These are phyloP conservation scores for Dynastes hyllus DNA, from an alignment of 2,888 invertebrate genomes.

Conservation along the genomic window DNA sequence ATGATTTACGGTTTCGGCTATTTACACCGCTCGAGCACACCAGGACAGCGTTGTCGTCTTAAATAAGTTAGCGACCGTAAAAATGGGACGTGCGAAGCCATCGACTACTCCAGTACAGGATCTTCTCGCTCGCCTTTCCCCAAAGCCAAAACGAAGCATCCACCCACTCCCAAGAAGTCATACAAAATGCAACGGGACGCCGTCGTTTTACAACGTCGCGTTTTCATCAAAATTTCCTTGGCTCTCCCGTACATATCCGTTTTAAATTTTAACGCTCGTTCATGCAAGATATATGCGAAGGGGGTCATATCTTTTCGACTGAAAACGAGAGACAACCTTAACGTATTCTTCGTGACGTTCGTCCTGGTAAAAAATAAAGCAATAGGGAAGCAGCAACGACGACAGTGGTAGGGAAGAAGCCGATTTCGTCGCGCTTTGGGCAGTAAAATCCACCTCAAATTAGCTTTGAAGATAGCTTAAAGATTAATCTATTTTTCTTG, in stretches of 20 bases:
- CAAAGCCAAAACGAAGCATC: constrained; percentile 31
- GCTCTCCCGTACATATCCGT: constrained; percentile 4
- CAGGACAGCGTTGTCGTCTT: constrained; percentile 27
- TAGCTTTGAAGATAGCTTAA: constrained; percentile 25
- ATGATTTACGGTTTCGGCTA: constrained; percentile 60
- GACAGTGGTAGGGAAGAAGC: not conserved
- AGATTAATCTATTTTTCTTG: constrained; percentile 35
- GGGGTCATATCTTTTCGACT: not conserved
- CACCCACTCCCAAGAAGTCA: constrained; percentile 52
- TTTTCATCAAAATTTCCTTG: constrained; percentile 61
- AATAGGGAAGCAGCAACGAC: not conserved
- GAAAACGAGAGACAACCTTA: not conserved
- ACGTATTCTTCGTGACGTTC: not conserved
- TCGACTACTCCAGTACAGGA: not conserved
- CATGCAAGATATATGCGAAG: constrained; percentile 1
- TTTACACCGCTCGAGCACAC: constrained; percentile 32
- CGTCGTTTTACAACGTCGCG: constrained; percentile 51
- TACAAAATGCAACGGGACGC: constrained; percentile 58
- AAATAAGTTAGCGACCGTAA: constrained; percentile 49
- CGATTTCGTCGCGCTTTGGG: not conserved
- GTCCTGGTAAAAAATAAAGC: not conserved
- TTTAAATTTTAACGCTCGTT: constrained; percentile 7
- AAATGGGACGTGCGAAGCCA: constrained; percentile 33
- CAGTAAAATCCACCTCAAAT: constrained; percentile 33
- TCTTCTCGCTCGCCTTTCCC: not conserved